phyloP scores from a whole-genome alignment of 2,888 invertebrate genomes.

The Dioctria linearis region DNA sequence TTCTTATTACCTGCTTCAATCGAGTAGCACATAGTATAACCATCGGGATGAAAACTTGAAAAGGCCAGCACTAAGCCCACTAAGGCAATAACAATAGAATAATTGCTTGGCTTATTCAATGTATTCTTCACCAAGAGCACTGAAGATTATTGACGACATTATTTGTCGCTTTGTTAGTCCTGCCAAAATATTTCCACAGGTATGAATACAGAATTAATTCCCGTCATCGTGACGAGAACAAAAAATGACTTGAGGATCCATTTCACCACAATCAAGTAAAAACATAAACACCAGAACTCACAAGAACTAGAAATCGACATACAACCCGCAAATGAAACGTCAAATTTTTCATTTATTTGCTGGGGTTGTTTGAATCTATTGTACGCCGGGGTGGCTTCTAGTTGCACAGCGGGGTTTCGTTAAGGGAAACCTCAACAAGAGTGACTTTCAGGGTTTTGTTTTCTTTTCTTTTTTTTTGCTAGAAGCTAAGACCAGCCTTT shows the following conservation, averaged over 20 bases:
- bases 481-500: neutral
- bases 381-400: constrained; percentile 42
- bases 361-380: constrained; percentile 4
- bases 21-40: too few relatives aligned
- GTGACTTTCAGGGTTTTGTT: constrained; percentile 30
- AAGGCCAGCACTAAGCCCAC: too few relatives aligned
- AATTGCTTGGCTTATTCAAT: neutral
- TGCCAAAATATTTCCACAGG: constrained; percentile 50
- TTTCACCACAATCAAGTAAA: neutral
- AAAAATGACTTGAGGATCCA: neutral
- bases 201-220: constrained; percentile 1
- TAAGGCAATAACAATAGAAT: too few relatives aligned
- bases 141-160: constrained; percentile 33
- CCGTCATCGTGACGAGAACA: neutral
- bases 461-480: neutral
- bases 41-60: too few relatives aligned
- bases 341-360: constrained; percentile 36
- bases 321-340: constrained; percentile 51
- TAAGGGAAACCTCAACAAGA: constrained; percentile 27
- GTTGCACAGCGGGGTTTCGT: constrained; percentile 24
- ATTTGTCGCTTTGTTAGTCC: constrained; percentile 24
- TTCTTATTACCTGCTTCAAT: too few relatives aligned
- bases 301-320: neutral
- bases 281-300: neutral
- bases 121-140: constrained; percentile 33